Percentiles rank a stretch among this genome's conserved stretches.
These are phyloP conservation scores for Ischnus inquisitorius DNA, from an alignment of 2,888 invertebrate species.

Conservation along the genomic window DNA sequence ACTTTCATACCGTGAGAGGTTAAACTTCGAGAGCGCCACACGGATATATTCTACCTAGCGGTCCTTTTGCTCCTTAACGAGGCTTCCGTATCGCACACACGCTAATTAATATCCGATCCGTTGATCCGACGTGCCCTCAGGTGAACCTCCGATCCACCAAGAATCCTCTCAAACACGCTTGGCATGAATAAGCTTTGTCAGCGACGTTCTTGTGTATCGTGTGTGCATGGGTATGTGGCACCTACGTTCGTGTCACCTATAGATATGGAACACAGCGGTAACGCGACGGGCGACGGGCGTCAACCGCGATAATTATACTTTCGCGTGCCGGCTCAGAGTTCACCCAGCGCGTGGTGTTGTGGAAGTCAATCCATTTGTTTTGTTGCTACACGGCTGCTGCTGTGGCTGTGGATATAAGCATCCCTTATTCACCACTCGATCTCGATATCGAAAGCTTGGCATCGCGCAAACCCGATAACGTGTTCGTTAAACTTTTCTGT, in stretches of 20 bases:
- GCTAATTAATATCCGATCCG: constrained; percentile 75
- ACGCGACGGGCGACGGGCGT: constrained; percentile 50
- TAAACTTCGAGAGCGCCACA: constrained; percentile 10
- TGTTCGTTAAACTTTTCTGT: background rate
- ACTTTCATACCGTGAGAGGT: background rate
- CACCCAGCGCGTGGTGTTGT: constrained; percentile 35
- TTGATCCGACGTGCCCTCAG: constrained; percentile 48
- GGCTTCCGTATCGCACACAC: constrained; percentile 68
- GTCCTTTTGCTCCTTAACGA: constrained; percentile 71
- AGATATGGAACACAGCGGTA: constrained; percentile 23
- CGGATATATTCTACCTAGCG: background rate
- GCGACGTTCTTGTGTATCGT: constrained; percentile 15
- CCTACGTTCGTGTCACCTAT: background rate
- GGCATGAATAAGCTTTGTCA: constrained; percentile 25
- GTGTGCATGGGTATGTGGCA: background rate
- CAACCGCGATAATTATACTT: constrained; percentile 64
- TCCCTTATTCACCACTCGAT: constrained; percentile 27
- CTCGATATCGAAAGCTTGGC: background rate
- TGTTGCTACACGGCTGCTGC: constrained; percentile 24
- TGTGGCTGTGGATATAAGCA: constrained; percentile 29
- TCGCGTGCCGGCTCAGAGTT: constrained; percentile 67
- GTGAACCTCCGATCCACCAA: constrained; percentile 30
- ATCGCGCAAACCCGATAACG: background rate
- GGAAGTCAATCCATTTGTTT: constrained; percentile 63
- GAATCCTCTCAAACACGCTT: constrained; percentile 1